Percentiles rank a stretch among this genome's conserved stretches.
Evolutionary conservation across 1,140 invertebrate species (phyloP).

Genomic region (Tribolium castaneum): DNA sequence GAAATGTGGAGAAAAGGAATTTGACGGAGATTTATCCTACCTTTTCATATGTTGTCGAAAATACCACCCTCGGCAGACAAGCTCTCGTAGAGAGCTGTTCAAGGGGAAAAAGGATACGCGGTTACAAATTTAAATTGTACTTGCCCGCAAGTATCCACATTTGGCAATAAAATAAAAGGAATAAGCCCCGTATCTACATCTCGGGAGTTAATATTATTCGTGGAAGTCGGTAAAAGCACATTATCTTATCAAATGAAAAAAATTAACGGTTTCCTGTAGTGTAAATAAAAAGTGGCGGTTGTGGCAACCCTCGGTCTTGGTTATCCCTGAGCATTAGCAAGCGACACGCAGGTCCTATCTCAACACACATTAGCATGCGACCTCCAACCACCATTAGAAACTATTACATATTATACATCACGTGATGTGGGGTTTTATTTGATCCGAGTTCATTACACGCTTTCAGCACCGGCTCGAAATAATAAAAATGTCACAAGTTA

Average conservation of each 20-base stretch:
- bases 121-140: not conserved
- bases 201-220: not conserved
- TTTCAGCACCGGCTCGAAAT: constrained; percentile 41
- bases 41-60: constrained; percentile 14
- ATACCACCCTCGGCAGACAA: constrained; percentile 2
- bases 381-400: constrained; percentile 51
- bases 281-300: constrained; percentile 12
- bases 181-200: constrained; percentile 4
- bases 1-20: constrained; percentile 36
- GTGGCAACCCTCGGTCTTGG: constrained; percentile 5
- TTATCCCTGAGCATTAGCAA: constrained; percentile 42
- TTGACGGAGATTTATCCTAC: constrained; percentile 23
- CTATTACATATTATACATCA: constrained; percentile 51
- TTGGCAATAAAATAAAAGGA: constrained; percentile 17
- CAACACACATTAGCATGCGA: constrained; percentile 52
- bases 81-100: not conserved
- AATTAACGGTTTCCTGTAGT: constrained; percentile 39
- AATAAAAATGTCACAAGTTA: constrained; percentile 36
- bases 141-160: not conserved
- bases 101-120: not conserved
- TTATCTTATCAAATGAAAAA: constrained; percentile 45
- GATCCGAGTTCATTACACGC: constrained; percentile 51
- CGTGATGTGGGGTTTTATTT: constrained; percentile 49
- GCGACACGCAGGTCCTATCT: constrained; percentile 51
- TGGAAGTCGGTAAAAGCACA: constrained; percentile 11